Conservation (phyloP, 2,113 vertebrate species). For the Callorhinus ursinus region DNA sequence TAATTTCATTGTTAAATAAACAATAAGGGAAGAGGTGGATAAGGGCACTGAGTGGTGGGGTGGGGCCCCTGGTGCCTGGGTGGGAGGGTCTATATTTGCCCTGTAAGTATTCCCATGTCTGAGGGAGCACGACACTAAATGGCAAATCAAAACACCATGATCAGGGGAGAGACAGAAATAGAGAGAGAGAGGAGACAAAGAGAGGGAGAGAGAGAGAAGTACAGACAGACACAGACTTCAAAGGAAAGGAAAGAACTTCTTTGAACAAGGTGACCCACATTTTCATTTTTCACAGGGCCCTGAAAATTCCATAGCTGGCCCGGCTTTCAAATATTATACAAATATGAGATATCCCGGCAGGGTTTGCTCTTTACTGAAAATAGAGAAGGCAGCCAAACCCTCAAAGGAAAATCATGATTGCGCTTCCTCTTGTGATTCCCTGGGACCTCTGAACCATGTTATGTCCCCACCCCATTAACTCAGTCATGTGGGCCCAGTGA, state of each 20-base stretch:
- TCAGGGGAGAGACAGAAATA: not conserved
- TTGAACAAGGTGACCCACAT: not conserved
- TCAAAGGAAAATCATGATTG: not conserved
- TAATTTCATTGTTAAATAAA: not conserved
- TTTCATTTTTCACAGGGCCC: not conserved
- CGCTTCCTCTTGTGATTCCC: not conserved
- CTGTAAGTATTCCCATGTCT: not conserved
- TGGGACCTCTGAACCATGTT: not conserved
- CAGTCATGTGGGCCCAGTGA: accelerated
- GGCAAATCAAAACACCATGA: not conserved
- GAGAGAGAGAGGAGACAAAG: not conserved
- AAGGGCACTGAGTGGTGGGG: not conserved
- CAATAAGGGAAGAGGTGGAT: not conserved
- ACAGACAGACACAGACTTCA: not conserved
- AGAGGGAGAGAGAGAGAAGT: no score
- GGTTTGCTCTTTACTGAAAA: not conserved
- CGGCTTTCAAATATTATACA: not conserved
- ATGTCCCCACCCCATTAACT: accelerated
- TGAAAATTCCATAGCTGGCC: not conserved
- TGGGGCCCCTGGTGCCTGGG: not conserved
- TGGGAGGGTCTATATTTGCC: not conserved
- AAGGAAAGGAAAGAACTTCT: not conserved
- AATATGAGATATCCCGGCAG: not conserved
- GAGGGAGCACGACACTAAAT: not conserved
- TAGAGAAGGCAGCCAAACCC: not conserved